These are phyloP conservation scores for Lasiurus borealis DNA, from an alignment of 2,113 vertebrate genomes.

Conservation along the genomic window DNA sequence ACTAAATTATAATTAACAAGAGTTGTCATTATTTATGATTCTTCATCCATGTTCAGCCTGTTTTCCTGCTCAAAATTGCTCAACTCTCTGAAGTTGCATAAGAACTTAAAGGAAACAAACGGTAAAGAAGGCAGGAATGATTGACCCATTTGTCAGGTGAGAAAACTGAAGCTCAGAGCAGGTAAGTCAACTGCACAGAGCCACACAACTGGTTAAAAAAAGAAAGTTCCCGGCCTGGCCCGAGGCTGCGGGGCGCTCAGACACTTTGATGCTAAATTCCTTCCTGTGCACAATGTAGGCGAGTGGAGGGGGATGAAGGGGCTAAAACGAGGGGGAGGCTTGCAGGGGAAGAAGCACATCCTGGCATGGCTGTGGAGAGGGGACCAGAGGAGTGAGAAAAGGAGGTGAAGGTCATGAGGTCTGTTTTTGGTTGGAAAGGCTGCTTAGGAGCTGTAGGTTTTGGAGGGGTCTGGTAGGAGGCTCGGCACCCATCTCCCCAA, in stretches of 20 bases:
- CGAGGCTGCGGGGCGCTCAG: too few species aligned
- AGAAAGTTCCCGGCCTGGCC: too few species aligned
- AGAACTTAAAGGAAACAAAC: not conserved
- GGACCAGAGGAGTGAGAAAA: not conserved
- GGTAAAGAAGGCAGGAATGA: conserved; percentile 37
- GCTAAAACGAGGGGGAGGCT: not conserved
- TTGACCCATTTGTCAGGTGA: conserved; percentile 3
- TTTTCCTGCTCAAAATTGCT: not conserved
- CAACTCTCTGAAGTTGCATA: not conserved
- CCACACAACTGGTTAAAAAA: not conserved
- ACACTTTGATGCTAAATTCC: not conserved
- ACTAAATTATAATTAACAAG: not conserved
- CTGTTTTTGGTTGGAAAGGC: conserved; percentile 36
- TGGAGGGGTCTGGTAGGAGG: not conserved
- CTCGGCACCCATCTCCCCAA: too few species aligned
- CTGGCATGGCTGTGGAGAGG: not conserved
- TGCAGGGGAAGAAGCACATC: not conserved
- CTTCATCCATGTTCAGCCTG: not conserved
- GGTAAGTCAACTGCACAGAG: not conserved
- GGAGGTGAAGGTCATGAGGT: not conserved
- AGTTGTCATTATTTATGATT: not conserved
- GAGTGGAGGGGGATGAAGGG: not conserved
- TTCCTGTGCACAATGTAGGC: not conserved
- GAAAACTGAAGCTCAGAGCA: conserved; percentile 18
- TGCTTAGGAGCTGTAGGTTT: not conserved